Evolutionary conservation across 2,888 invertebrate species (phyloP), one percentile per base, ranked within the genome.

Genomic region (Caenorhabditis japonica): DNA sequence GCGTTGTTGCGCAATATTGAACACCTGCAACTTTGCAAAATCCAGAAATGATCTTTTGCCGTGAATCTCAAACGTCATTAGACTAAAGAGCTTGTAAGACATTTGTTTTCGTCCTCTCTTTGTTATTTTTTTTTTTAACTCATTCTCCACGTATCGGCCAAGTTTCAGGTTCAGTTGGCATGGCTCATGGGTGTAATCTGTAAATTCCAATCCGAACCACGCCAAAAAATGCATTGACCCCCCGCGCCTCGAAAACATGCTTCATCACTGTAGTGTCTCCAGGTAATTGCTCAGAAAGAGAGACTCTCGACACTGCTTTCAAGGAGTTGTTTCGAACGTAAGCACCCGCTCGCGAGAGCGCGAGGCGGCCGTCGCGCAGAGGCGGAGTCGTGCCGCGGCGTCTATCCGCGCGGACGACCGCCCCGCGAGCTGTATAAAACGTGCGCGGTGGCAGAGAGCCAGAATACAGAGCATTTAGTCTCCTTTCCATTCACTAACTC

Each of bases 241-340:
- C 25, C 44, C 36, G 56, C 25, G 46, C 30, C 15, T 49, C 60
- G n/a, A n/a, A n/a, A n/a, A n/a, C n/a, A n/a, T n/a, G n/a, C n/a
- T n/a, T n/a, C n/a, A n/a, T n/a, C n/a, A n/a, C n/a, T n/a, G n/a
- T 59, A 49, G 49, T 49, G 49, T 38, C 47, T 59, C 47, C 59
- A 59, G 59, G 47, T 41, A 30, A 55, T 41, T 38, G 38, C n/a
- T n/a, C n/a, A 38, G 41, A 17, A 33, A 43, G 59, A 47, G 34
- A 36, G 34, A 41, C 41, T 43, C 33, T 43, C 21, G 19, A 39
- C 30, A 34, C 27, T 17, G 49, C 23, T 51, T 51, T 60, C 51
- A 62, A 61, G 62, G 53, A 62, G 62, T 64, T 68, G 68, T 68
- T 68, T 59, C 68, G 68, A 68, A 64, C 62, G 62, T 47, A 47